A percentile compares a stretch with the other conserved stretches of the same genome.
These are phyloP conservation scores for Micronisus gabar DNA, from an alignment of 2,113 vertebrate species.

Conservation along the genomic window DNA sequence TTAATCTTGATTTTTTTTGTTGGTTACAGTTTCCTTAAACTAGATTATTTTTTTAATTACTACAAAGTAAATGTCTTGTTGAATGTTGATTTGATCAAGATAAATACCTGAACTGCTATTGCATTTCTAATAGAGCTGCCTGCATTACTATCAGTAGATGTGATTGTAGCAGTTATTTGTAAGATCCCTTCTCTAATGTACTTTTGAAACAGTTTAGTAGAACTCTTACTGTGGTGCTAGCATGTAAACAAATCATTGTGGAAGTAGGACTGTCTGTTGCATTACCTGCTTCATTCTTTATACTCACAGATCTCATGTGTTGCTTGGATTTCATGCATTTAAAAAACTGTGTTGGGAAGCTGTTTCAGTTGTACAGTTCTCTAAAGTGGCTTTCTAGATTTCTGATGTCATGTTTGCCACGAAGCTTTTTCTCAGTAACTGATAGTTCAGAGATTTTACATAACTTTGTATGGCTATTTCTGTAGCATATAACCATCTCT, in stretches of 20 bases:
- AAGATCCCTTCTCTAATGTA: not conserved
- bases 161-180: not conserved
- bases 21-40: not conserved
- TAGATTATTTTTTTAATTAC: not conserved
- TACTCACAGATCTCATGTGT: not conserved
- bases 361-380: not conserved
- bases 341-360: not conserved
- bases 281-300: not conserved
- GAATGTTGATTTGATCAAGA: not conserved
- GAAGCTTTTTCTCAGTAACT: not conserved
- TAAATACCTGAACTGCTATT: not conserved
- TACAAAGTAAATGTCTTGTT: not conserved
- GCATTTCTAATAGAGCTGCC: not conserved
- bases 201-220: not conserved
- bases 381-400: not conserved
- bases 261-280: not conserved
- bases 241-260: not conserved
- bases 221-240: not conserved
- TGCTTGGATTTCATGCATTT: not conserved
- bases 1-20: not conserved
- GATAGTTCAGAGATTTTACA: rapidly evolving
- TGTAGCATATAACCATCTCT: not conserved
- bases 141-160: not conserved
- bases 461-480: not conserved
- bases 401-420: not conserved